phyloP scores from a whole-genome alignment of 2,888 invertebrate genomes.

The Dorcus parallelipipedus region DNA sequence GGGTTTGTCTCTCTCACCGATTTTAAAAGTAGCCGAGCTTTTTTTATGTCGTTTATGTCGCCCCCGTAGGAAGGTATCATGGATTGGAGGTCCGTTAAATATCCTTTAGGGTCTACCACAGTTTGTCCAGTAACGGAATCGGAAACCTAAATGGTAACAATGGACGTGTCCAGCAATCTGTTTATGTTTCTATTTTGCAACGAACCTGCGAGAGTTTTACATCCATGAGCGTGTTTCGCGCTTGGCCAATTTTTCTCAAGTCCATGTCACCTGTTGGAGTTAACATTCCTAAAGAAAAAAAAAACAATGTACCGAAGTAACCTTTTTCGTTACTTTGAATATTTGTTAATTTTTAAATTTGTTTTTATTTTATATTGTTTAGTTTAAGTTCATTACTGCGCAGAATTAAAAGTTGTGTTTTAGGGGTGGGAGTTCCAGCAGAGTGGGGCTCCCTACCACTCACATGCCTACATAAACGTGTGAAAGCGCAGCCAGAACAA shows the following conservation, averaged over 20 bases:
- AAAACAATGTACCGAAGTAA: too few relatives aligned
- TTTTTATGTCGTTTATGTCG: constrained; percentile 97
- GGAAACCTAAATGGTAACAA: constrained; percentile 70
- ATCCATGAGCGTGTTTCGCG: constrained; percentile 97
- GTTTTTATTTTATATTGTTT: too few relatives aligned
- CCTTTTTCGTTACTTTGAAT: not conserved
- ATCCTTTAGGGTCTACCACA: constrained; percentile 99
- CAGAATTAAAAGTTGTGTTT: too few relatives aligned
- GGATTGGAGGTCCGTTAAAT: constrained; percentile 97
- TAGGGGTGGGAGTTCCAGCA: too few relatives aligned
- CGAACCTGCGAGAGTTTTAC: constrained; percentile 86
- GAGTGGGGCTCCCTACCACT: too few relatives aligned
- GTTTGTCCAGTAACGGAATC: constrained; percentile 99
- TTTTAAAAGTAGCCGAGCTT: constrained; percentile 89
- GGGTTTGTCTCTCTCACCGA: constrained; percentile 98
- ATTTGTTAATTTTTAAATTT: not conserved
- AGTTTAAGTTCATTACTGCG: too few relatives aligned
- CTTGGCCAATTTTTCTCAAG: constrained; percentile 97
- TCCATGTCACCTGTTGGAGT: constrained; percentile 91
- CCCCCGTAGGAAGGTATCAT: constrained; percentile 99
- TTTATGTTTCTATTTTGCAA: not conserved
- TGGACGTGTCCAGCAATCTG: not conserved
- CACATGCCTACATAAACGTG: too few relatives aligned
- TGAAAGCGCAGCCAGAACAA: too few relatives aligned
- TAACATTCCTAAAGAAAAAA: constrained; percentile 58